phyloP scores from a whole-genome alignment of 2,113 vertebrate species.

The Odocoileus hemionus region DNA sequence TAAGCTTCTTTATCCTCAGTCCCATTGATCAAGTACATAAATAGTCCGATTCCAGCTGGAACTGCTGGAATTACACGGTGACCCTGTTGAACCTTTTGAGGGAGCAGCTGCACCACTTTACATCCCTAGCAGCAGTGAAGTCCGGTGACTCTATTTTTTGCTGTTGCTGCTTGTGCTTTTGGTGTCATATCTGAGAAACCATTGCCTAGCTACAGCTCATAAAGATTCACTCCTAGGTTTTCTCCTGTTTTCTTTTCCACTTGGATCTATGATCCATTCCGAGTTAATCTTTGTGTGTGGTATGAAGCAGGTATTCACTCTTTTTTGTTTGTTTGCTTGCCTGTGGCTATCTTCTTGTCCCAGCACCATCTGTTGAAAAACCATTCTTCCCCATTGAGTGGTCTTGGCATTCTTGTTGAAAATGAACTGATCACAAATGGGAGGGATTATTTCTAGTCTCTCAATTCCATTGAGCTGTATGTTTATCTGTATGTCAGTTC shows the following conservation, averaged over 20 bases:
- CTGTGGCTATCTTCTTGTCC: not conserved
- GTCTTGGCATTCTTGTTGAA: slow-evolving; percentile 7
- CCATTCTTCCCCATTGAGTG: not conserved
- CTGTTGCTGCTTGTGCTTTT: not conserved
- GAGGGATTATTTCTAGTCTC: not conserved
- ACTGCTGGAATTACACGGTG: not conserved
- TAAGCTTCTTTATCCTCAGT: not conserved
- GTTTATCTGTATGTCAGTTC: not conserved
- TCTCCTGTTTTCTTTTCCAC: not conserved
- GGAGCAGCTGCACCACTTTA: not conserved
- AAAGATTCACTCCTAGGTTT: not conserved
- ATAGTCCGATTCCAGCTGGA: not conserved
- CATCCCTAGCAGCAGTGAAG: not conserved
- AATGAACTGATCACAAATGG: not conserved
- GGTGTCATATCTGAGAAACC: not conserved
- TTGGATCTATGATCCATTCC: not conserved
- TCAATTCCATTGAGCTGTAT: not conserved
- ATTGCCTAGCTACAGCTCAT: not conserved
- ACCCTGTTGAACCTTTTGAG: not conserved
- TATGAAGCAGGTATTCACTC: not conserved
- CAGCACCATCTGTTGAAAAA: not conserved
- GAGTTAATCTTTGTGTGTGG: not conserved
- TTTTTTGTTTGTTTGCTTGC: not conserved
- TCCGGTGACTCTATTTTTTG: not conserved
- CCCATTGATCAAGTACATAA: not conserved